A percentile compares a stretch with the other conserved stretches of the same genome.
These are phyloP conservation scores for Columba janthina DNA, from an alignment of 2,113 vertebrate genomes.

Conservation along the genomic window DNA sequence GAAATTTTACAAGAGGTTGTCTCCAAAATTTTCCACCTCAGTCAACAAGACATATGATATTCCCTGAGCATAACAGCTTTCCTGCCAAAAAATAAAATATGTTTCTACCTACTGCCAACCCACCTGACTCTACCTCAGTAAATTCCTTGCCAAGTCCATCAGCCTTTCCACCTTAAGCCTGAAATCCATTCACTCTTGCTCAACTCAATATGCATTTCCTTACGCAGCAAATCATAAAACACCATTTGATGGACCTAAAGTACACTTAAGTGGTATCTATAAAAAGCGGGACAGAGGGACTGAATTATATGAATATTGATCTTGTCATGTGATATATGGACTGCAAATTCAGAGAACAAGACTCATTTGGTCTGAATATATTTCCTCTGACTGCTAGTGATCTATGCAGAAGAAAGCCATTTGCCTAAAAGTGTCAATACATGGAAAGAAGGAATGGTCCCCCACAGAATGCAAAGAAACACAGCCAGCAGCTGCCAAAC, in stretches of 20 bases:
- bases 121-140: slow-evolving; percentile 25
- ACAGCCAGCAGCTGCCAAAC: background rate
- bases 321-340: background rate
- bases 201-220: background rate
- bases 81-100: slow-evolving; percentile 56
- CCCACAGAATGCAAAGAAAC: background rate
- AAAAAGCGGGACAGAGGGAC: background rate
- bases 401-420: background rate
- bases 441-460: background rate
- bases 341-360: background rate
- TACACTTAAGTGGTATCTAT: background rate
- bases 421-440: background rate
- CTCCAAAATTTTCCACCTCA: slow-evolving; percentile 54
- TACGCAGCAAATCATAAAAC: background rate
- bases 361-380: background rate
- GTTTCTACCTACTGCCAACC: slow-evolving; percentile 36
- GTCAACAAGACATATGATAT: slow-evolving; percentile 51
- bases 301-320: background rate
- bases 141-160: slow-evolving; percentile 23
- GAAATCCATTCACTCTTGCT: background rate
- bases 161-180: slow-evolving; percentile 15
- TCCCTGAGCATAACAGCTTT: slow-evolving; percentile 30
- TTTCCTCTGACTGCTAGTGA: background rate
- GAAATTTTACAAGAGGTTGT: slow-evolving; percentile 37
- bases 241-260: background rate